These are phyloP conservation scores for Sisyra terminalis DNA, from an alignment of 2,888 invertebrate species.

Conservation along the genomic window DNA sequence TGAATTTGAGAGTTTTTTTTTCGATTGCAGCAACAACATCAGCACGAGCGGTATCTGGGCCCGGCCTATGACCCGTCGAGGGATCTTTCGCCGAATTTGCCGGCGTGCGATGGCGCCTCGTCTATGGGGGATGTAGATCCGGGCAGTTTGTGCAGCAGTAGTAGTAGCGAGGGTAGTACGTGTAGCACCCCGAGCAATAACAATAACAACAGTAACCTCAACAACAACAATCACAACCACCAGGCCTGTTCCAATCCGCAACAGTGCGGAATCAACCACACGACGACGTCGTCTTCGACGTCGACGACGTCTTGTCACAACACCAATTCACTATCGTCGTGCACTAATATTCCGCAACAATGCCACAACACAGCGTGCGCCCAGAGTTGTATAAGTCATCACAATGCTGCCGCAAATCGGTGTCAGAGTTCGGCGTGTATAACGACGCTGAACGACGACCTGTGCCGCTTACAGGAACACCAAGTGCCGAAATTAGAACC, in stretches of 20 bases:
- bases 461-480: conserved; percentile 12
- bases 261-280: no score
- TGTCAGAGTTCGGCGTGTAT: conserved; percentile 13
- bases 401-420: conserved; percentile 19
- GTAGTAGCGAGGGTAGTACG: conserved; percentile 33
- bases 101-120: conserved; percentile 35
- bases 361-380: background rate
- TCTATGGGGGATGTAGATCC: conserved; percentile 31
- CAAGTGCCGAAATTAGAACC: conserved; percentile 34
- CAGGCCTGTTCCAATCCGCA: background rate
- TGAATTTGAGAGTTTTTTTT: background rate
- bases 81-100: conserved; percentile 56
- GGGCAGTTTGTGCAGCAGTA: no score
- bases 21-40: conserved; percentile 44
- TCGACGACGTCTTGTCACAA: conserved; percentile 21
- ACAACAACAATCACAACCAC: conserved; percentile 10
- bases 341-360: background rate
- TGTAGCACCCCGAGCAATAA: conserved; percentile 39
- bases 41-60: conserved; percentile 44
- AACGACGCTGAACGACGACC: conserved; percentile 13
- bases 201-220: conserved; percentile 27
- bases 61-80: conserved; percentile 53
- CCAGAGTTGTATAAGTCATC: background rate
- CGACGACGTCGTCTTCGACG: conserved; percentile 19
- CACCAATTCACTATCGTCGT: conserved; percentile 11